These are phyloP conservation scores for Habropoda laboriosa DNA, from an alignment of 1,140 invertebrate species.

Conservation along the genomic window DNA sequence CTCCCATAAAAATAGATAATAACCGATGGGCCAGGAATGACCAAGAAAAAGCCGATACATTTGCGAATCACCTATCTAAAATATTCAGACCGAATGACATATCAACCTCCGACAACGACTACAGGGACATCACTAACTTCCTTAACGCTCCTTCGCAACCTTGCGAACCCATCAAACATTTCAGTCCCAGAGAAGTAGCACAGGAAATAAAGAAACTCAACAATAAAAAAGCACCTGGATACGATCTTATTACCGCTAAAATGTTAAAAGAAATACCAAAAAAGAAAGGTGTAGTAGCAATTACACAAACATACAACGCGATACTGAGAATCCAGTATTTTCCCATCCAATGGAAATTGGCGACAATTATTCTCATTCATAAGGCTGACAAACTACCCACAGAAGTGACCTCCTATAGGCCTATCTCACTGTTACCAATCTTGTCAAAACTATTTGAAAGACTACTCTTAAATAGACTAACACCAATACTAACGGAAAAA, in stretches of 20 bases:
- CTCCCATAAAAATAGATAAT: too few relatives aligned
- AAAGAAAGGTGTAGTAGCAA: conserved; percentile 58
- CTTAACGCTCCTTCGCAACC: background rate
- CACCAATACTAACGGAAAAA: too few relatives aligned
- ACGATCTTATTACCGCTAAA: conserved; percentile 66
- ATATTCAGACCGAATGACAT: background rate
- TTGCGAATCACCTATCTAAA: conserved; percentile 8
- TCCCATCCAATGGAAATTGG: conserved; percentile 71
- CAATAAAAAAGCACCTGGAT: too few relatives aligned
- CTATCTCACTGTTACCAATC: too few relatives aligned
- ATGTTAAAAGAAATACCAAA: conserved; percentile 59
- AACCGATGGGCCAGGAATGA: too few relatives aligned
- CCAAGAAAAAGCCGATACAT: conserved; percentile 42
- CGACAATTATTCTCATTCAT: conserved; percentile 69
- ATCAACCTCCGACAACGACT: background rate
- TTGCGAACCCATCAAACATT: conserved; percentile 60
- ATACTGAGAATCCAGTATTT: conserved; percentile 50
- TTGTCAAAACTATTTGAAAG: too few relatives aligned
- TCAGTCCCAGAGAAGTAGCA: conserved; percentile 25
- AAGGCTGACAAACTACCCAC: too few relatives aligned
- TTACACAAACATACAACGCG: conserved; percentile 51
- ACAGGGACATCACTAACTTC: too few relatives aligned
- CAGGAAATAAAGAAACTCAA: too few relatives aligned
- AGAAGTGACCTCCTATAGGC: too few relatives aligned
- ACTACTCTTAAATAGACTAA: too few relatives aligned